Percentiles rank a stretch among this genome's conserved stretches.
phyloP scores from a whole-genome alignment of 1,140 invertebrate genomes.

The Eupristina koningsbergeri region DNA sequence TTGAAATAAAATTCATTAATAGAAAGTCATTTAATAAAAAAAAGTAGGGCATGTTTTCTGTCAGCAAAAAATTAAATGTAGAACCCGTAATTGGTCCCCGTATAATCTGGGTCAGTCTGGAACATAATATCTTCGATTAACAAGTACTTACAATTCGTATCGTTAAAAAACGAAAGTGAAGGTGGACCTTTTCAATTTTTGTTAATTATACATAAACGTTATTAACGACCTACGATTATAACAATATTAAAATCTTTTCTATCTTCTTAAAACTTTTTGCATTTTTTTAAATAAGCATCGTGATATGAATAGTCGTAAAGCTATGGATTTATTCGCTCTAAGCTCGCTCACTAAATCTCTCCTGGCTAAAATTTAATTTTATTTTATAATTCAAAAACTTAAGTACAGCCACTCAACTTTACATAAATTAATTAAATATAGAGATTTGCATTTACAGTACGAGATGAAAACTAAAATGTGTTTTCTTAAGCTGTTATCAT shows the following conservation, averaged over 20 bases:
- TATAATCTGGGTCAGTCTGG: slow-evolving; percentile 10
- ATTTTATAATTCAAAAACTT: too few species aligned
- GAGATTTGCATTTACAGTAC: too few species aligned
- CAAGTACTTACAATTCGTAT: not conserved
- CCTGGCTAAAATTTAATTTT: too few species aligned
- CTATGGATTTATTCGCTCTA: too few species aligned
- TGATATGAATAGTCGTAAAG: too few species aligned
- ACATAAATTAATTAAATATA: too few species aligned
- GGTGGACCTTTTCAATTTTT: not conserved
- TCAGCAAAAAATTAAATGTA: not conserved
- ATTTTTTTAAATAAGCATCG: too few species aligned
- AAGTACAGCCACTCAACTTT: too few species aligned
- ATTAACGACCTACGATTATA: not conserved
- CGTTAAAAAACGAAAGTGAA: not conserved
- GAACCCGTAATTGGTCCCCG: slow-evolving; percentile 2
- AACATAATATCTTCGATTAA: not conserved
- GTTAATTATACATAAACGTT: not conserved
- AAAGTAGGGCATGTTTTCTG: not conserved
- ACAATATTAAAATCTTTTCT: not conserved
- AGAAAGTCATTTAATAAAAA: not conserved
- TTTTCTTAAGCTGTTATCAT: too few species aligned
- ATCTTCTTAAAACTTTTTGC: not conserved
- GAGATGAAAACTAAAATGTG: too few species aligned
- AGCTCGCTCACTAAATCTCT: too few species aligned
- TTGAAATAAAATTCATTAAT: not conserved